phyloP scores from a whole-genome alignment of 2,797 vertebrate genomes.

The Sarcophilus harrisii region DNA sequence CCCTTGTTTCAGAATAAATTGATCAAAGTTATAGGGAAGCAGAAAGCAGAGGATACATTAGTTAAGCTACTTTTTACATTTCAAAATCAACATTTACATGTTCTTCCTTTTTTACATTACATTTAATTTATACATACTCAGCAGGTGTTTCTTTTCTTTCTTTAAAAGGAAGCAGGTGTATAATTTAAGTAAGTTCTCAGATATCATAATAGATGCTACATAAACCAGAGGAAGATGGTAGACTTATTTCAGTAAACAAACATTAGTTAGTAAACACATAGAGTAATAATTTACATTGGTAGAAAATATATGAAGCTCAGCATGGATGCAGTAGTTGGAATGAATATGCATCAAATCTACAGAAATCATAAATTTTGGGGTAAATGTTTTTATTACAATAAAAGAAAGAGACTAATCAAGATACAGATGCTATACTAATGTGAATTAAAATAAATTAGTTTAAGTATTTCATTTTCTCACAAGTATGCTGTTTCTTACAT shows the following conservation, averaged over 20 bases:
- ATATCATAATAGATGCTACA: conserved; percentile 54
- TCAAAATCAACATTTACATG: conserved; percentile 40
- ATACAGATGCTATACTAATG: conserved; percentile 25
- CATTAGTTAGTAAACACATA: conserved; percentile 19
- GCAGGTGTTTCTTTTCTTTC: conserved; percentile 21
- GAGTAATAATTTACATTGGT: conserved; percentile 32
- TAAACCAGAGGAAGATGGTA: conserved; percentile 37
- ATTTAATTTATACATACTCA: conserved; percentile 9
- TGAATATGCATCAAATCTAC: conserved; percentile 56
- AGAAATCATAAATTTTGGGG: conserved; percentile 56
- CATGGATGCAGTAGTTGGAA: conserved; percentile 53
- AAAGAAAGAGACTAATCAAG: conserved; percentile 34
- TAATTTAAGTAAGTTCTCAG: conserved; percentile 44
- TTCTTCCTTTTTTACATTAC: conserved; percentile 45
- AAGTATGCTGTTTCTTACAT: conserved; percentile 61
- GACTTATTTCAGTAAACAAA: conserved; percentile 39
- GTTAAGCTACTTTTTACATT: conserved; percentile 30
- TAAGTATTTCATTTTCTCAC: conserved; percentile 59
- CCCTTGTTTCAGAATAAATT: not conserved
- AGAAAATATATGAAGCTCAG: conserved; percentile 41
- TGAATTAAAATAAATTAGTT: conserved; percentile 56
- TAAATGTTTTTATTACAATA: conserved; percentile 57
- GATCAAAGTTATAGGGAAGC: not conserved
- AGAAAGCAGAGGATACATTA: conserved; percentile 46
- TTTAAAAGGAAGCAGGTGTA: conserved; percentile 64